Evolutionary conservation across 2,888 invertebrate species (phyloP).

Genomic region (Leptopilina drosophilae): DNA sequence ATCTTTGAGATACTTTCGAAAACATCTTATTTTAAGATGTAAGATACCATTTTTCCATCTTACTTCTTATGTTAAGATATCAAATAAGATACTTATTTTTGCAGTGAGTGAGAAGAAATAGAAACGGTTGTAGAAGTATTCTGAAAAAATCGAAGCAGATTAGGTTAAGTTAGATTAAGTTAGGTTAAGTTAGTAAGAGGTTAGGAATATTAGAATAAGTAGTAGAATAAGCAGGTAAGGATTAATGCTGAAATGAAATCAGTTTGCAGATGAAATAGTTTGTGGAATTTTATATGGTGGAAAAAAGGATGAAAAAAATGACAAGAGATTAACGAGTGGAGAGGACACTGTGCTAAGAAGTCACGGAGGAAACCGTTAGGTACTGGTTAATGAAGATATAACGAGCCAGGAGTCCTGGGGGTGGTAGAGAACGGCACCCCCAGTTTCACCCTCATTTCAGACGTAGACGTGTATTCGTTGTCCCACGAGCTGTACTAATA

Average conservation of each 20-base stretch:
- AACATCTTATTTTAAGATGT: too few species aligned
- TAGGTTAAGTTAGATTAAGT: too few species aligned
- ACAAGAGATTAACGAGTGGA: constrained; percentile 39
- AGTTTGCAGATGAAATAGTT: constrained; percentile 11
- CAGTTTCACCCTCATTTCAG: constrained; percentile 49
- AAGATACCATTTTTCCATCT: too few species aligned
- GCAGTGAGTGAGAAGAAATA: too few species aligned
- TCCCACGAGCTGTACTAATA: constrained; percentile 17
- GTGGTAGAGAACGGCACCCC: constrained; percentile 63
- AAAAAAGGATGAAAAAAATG: constrained; percentile 35
- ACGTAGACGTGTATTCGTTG: constrained; percentile 58
- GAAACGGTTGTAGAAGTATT: too few species aligned
- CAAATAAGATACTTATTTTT: too few species aligned
- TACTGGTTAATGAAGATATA: constrained; percentile 73
- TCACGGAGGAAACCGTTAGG: constrained; percentile 63
- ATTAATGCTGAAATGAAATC: neutral
- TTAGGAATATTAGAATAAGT: too few species aligned
- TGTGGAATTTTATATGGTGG: constrained; percentile 22
- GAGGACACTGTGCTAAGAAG: constrained; percentile 60
- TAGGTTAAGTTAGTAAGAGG: too few species aligned
- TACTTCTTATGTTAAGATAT: too few species aligned
- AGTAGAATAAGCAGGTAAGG: too few species aligned
- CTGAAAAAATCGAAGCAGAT: too few species aligned
- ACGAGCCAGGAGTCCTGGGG: constrained; percentile 68
- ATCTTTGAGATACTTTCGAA: too few species aligned